Evolutionary conservation across 2,888 invertebrate species (phyloP).

Genomic region (Chironomus riparius): DNA sequence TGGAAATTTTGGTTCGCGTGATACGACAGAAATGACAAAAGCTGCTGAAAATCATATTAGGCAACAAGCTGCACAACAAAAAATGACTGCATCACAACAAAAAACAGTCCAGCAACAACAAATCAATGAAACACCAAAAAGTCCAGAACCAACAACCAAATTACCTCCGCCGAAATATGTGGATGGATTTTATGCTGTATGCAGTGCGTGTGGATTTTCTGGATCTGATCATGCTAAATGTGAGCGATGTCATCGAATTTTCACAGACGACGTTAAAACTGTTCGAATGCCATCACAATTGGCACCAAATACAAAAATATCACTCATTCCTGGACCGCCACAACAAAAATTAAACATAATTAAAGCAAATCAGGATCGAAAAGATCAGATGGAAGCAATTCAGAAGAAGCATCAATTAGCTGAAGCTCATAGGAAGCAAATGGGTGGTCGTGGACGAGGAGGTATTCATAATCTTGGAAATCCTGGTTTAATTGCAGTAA

Average conservation of each 20-base stretch:
- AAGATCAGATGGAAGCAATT: slow-evolving; percentile 23
- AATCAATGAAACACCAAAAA: slow-evolving; percentile 33
- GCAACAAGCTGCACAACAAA: slow-evolving; percentile 32
- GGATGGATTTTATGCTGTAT: slow-evolving; percentile 67
- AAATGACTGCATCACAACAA: slow-evolving; percentile 1
- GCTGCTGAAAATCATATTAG: slow-evolving; percentile 31
- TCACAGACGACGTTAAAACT: slow-evolving; percentile 61
- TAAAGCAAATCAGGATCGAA: slow-evolving; percentile 28
- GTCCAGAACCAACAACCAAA: slow-evolving; percentile 45
- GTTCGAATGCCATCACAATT: slow-evolving; percentile 34
- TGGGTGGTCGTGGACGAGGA: background rate
- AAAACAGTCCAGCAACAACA: slow-evolving; percentile 22
- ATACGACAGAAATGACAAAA: slow-evolving; percentile 24
- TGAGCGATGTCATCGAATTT: slow-evolving; percentile 60
- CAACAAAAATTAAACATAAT: background rate
- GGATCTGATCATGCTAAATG: slow-evolving; percentile 73
- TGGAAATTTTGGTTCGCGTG: slow-evolving; percentile 37
- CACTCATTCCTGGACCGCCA: background rate
- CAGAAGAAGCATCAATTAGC: slow-evolving; percentile 27
- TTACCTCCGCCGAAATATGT: slow-evolving; percentile 55
- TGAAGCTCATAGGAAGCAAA: background rate
- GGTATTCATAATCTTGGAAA: background rate
- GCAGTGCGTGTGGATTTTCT: slow-evolving; percentile 69
- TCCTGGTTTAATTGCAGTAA: background rate
- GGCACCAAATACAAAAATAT: slow-evolving; percentile 29